phyloP scores from a whole-genome alignment of 1,140 invertebrate species.

The Drosophila subpulchrella region DNA sequence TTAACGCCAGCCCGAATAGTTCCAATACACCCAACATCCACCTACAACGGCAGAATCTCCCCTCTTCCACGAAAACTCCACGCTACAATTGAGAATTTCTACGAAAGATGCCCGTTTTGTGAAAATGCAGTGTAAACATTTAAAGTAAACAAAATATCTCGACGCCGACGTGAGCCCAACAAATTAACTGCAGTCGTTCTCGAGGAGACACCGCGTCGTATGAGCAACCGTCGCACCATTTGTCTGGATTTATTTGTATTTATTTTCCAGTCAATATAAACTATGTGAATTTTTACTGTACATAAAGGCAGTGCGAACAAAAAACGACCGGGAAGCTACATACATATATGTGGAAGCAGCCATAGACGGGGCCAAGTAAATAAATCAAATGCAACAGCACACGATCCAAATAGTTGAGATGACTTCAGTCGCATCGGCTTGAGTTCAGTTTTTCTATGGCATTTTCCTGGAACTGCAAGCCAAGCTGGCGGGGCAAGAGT shows the following conservation, averaged over 20 bases:
- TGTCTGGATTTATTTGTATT: conserved; percentile 80
- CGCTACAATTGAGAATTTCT: conserved; percentile 74
- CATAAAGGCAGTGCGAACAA: conserved; percentile 66
- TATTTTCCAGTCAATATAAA: conserved; percentile 83
- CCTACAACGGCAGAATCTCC: conserved; percentile 37
- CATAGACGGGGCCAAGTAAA: conserved; percentile 62
- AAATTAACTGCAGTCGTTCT: conserved; percentile 61
- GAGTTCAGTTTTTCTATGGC: conserved; percentile 32
- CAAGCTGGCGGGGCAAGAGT: conserved; percentile 32
- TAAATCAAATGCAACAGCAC: conserved; percentile 70
- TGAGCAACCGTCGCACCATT: conserved; percentile 51
- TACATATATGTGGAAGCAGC: conserved; percentile 10
- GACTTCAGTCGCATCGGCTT: conserved; percentile 30
- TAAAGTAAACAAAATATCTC: conserved; percentile 62
- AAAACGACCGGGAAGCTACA: conserved; percentile 21
- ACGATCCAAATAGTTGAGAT: conserved; percentile 40
- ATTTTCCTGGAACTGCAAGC: conserved; percentile 58
- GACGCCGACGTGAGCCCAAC: conserved; percentile 56
- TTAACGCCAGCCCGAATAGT: conserved; percentile 51
- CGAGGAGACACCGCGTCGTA: conserved; percentile 66
- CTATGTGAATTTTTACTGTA: conserved; percentile 80
- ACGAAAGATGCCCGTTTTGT: conserved; percentile 69
- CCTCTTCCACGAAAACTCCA: conserved; percentile 43
- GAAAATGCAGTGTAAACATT: conserved; percentile 75
- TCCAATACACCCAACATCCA: conserved; percentile 30